Evolutionary conservation across 1,140 invertebrate species (phyloP), one percentile per base, ranked within the genome.

Genomic region (Drosophila busckii): DNA sequence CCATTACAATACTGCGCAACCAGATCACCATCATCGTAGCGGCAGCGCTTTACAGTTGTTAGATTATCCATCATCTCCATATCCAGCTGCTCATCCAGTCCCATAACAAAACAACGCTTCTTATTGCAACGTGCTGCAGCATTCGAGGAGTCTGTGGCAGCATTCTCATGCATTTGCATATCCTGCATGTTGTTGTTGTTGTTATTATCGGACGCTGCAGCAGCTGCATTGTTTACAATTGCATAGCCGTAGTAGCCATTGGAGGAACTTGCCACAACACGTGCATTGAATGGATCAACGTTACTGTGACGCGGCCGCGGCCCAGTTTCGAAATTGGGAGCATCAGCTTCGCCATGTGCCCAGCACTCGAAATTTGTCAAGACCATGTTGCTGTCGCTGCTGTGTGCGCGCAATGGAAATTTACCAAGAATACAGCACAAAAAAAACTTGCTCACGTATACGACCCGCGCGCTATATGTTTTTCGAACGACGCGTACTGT

Each of bases 281-380:
- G 75, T 45, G 80, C 68, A 63, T 83, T 86, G 32, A 86, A 86
- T 10, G 76, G 68, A 67, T 86, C 85, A 35, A 78, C 20, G n/a
- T 54, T 34, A 22, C 45, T 31, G 13, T 35, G 52, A 38, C 31
- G 59, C 23, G 59, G 19, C 8, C 26, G 16, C 4, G 35, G 20
- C 23, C 37, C 52, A 45, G 23, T 60, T 70, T 84, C 80, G 49
- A 80, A 78, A 67, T 61, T 58, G 44, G 50, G 71, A 46, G 58
- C 42, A 44, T 26, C 52, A 13, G 52, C 15, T 4, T 84, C 84
- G 29, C 71, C 84, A 78, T 85, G 75, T 66, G 84, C 84, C 84
- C 84, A 86, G 53, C 82, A 86, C 70, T 86, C 84, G 41, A 85
- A 85, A 73, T 84, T 87, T 15, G 82, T 87, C 49, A 87, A 64